A percentile compares a stretch with the other conserved stretches of the same genome.
phyloP scores from a whole-genome alignment of 2,797 vertebrate genomes.

The Falco naumanni region DNA sequence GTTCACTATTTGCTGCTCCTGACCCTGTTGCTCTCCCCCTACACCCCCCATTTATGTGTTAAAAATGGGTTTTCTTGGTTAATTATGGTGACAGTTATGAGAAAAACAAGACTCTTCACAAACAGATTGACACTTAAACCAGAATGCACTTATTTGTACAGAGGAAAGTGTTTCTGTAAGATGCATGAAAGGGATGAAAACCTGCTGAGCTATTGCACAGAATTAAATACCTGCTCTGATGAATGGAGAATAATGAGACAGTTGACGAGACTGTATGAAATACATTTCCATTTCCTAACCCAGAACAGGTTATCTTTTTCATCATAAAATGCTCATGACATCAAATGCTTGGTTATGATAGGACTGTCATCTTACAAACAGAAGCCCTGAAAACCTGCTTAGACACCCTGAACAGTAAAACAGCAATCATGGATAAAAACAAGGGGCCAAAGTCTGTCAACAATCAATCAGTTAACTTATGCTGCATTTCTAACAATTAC shows the following conservation, averaged over 20 bases:
- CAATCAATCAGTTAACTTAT: background rate
- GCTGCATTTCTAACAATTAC: background rate
- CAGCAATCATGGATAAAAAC: background rate
- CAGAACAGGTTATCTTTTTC: background rate
- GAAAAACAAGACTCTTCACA: background rate
- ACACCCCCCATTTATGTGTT: background rate
- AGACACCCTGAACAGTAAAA: background rate
- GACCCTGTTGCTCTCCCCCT: background rate
- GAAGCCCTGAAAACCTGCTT: background rate
- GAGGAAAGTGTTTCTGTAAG: background rate
- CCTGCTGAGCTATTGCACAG: background rate
- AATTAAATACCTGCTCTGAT: conserved; percentile 53
- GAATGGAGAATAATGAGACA: conserved; percentile 40
- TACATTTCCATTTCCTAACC: conserved; percentile 9
- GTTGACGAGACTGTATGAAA: conserved; percentile 13
- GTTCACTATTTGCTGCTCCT: background rate
- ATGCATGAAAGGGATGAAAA: background rate
- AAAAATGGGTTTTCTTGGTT: background rate
- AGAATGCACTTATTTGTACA: background rate
- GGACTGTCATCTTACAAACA: background rate
- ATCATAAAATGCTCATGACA: background rate
- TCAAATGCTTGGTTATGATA: conserved; percentile 11
- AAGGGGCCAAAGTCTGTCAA: background rate
- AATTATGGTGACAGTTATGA: background rate
- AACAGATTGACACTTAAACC: background rate